Conservation (phyloP, 2,888 invertebrate genomes). For the Tipula vernalis region DNA sequence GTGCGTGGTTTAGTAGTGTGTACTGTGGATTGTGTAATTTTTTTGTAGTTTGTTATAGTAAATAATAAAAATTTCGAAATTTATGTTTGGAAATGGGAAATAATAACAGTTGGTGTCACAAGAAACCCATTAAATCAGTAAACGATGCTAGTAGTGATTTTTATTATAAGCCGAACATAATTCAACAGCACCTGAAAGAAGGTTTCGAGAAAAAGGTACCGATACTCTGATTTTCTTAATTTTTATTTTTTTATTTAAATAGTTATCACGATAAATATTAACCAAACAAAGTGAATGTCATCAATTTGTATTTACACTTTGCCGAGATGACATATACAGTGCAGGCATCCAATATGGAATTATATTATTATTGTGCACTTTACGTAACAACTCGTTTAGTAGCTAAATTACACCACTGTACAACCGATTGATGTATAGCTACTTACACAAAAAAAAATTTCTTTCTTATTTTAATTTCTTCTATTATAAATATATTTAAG, state of each 20-base stretch:
- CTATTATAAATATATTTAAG: background rate
- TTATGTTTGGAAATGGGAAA: background rate
- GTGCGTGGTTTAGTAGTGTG: background rate
- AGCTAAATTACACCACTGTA: background rate
- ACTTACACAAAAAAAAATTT: background rate
- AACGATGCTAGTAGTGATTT: background rate
- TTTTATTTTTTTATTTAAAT: background rate
- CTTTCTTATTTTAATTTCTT: background rate
- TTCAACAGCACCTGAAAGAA: background rate
- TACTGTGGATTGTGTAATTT: background rate
- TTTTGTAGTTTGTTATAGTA: background rate
- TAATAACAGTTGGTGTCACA: background rate
- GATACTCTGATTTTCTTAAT: background rate
- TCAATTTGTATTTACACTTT: background rate
- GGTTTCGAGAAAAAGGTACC: background rate
- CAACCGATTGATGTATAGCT: background rate
- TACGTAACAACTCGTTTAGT: background rate
- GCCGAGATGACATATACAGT: background rate
- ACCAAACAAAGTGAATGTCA: background rate
- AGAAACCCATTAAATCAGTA: background rate
- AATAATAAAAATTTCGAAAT: background rate
- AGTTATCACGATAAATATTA: background rate
- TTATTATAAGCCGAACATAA: constrained; percentile 4
- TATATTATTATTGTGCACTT: background rate
- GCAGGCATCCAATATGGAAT: background rate